Base-by-base conservation (phyloP, 1,140 invertebrate species). In the Ctenoplectra terminalis region DNA sequence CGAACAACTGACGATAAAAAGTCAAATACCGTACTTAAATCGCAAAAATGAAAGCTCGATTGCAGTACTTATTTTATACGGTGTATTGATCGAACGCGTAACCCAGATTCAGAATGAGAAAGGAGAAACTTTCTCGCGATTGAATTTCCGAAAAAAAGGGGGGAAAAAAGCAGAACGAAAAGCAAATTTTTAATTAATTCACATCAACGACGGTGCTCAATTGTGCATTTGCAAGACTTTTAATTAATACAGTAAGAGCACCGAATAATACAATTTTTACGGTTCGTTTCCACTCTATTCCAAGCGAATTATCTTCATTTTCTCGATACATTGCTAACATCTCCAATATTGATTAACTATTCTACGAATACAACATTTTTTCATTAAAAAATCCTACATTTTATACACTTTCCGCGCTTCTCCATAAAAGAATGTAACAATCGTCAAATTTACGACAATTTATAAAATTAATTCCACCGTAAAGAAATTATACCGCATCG, bases 181-280 rank as follows among this genome's bases (percentile, higher is more conserved):
- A n/a, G n/a, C n/a, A n/a, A n/a, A n/a, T n/a, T 52, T 72, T 63
- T 72, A 79, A 79, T 79, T 72, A 78, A 58, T 43, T 34, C 9
- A 8, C 37, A 34, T 54, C 40, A 37, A 46, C 56, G 54, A 37
- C 43, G 34, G 29, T 37, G 15, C 23, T 34, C 52, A 48, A 78
- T 71, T 37, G 54, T 56, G 37, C 43, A 17, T 37, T 50, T 34
- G 29, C 63, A 20, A 43, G 74, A 56, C 40, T 46, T 60, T 78
- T 60, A 78, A 78, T 71, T 78, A 70, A 29, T 13, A 31, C 29
- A n/a, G 34, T 43, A 46, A 64, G 31, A 20, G 46, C 15, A 26
- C n/a, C 1, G 46, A 64, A 72, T 54, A 46, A 48, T 37, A 66
- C 20, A 43, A 26, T 66, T 26, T 40, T 5, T 15, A 7, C 50